Evolutionary conservation across 2,797 vertebrate species (phyloP).

Genomic region (Labroides dimidiatus): DNA sequence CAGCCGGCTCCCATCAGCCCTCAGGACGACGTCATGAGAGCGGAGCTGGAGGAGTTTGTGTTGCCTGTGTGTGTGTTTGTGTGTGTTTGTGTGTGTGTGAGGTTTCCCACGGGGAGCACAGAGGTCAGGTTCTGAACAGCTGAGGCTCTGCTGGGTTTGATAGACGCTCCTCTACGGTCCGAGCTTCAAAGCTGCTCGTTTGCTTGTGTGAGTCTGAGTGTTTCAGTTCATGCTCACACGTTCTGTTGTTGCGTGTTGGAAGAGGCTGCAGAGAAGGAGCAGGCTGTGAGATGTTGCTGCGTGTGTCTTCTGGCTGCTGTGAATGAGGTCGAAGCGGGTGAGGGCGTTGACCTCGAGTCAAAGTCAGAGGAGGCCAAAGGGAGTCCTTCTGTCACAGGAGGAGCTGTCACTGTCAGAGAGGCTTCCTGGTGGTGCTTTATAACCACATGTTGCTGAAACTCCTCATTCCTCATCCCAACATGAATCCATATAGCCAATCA

Average conservation of each 20-base stretch:
- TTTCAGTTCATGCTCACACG: constrained; percentile 1
- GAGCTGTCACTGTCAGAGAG: constrained; percentile 31
- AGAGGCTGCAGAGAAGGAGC: constrained; percentile 10
- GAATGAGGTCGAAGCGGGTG: constrained; percentile 8
- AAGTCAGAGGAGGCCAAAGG: constrained; percentile 33
- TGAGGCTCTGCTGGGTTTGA: background rate
- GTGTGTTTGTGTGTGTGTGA: constrained; percentile 16
- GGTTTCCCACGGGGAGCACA: background rate
- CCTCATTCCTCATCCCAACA: too few relatives aligned
- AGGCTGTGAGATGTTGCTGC: constrained; percentile 26
- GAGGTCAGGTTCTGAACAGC: background rate
- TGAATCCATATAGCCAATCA: too few relatives aligned
- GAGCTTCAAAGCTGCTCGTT: too few relatives aligned
- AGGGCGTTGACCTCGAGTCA: constrained; percentile 34
- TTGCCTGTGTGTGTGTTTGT: constrained; percentile 22
- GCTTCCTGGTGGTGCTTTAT: background rate
- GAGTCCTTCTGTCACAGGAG: constrained; percentile 16
- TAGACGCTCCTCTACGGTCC: too few relatives aligned
- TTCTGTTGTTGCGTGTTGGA: background rate
- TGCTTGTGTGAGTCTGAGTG: constrained; percentile 1
- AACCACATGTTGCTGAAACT: background rate
- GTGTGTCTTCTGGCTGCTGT: constrained; percentile 10
- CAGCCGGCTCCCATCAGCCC: constrained; percentile 42
- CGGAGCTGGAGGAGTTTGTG: constrained; percentile 35
- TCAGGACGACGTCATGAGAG: constrained; percentile 33